phyloP scores from a whole-genome alignment of 1,140 invertebrate species.

The Drosophila ercepeae region DNA sequence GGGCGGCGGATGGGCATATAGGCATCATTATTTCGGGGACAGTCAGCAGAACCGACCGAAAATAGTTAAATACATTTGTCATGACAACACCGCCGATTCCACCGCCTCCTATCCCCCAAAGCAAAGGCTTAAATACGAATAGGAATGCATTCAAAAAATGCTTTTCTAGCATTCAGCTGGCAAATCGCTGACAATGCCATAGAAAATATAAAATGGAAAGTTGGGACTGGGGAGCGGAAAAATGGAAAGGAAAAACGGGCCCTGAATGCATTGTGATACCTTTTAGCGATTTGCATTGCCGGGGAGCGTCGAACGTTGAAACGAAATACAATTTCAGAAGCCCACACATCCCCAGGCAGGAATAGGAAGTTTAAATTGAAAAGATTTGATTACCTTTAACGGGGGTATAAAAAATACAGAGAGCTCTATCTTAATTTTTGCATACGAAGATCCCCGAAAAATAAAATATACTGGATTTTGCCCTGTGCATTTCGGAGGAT shows the following conservation, averaged over 20 bases:
- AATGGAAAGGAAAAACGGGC: constrained; percentile 8
- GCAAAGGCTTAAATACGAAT: constrained; percentile 43
- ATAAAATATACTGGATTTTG: not conserved
- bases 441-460: too few relatives aligned
- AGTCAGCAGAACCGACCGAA: constrained; percentile 61
- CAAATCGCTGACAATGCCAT: constrained; percentile 78
- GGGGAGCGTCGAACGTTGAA: constrained; percentile 64
- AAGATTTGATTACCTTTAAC: not conserved
- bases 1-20: constrained; percentile 9
- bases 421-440: too few relatives aligned
- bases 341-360: constrained; percentile 58
- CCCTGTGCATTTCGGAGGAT: constrained; percentile 21
- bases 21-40: constrained; percentile 50
- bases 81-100: constrained; percentile 59
- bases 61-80: constrained; percentile 81
- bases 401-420: not conserved
- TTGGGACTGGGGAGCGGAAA: too few relatives aligned
- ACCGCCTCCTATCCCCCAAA: not conserved
- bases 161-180: constrained; percentile 73
- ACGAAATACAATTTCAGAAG: constrained; percentile 75
- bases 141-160: constrained; percentile 73
- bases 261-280: constrained; percentile 53
- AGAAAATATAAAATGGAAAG: constrained; percentile 37
- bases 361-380: not conserved
- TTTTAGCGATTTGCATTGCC: constrained; percentile 76